These are phyloP conservation scores for Trididemnum miniatum DNA, from an alignment of 23 tunicate genomes.

Conservation along the genomic window DNA sequence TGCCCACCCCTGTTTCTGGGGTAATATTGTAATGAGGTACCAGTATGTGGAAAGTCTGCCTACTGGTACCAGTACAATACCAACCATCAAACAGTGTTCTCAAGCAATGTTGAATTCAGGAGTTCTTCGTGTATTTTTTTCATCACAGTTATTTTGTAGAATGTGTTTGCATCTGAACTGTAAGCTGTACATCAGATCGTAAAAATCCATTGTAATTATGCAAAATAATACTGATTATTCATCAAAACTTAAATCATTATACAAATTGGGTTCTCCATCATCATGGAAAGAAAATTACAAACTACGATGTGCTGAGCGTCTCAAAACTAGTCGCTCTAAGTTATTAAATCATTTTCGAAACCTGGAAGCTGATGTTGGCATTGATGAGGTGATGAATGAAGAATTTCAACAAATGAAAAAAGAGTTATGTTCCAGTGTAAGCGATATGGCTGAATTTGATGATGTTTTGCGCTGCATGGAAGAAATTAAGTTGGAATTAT, in stretches of 20 bases:
- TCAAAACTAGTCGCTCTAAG: slow-evolving; percentile 53
- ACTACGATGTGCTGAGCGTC: slow-evolving; percentile 53
- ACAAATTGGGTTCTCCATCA: slow-evolving; percentile 54
- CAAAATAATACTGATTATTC: too few relatives aligned
- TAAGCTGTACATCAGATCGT: too few relatives aligned
- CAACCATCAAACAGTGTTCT: too few relatives aligned
- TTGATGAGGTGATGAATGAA: slow-evolving; percentile 21
- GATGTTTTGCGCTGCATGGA: slow-evolving; percentile 48
- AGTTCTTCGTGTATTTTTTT: too few relatives aligned
- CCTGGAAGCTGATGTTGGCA: neutral
- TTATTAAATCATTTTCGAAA: slow-evolving; percentile 54
- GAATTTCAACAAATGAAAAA: slow-evolving; percentile 4
- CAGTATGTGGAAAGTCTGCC: too few relatives aligned
- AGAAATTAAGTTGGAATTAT: slow-evolving; percentile 51
- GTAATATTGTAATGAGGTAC: too few relatives aligned
- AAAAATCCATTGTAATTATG: too few relatives aligned
- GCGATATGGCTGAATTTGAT: slow-evolving; percentile 27
- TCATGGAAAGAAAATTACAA: slow-evolving; percentile 72
- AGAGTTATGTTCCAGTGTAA: neutral
- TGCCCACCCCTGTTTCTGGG: too few relatives aligned
- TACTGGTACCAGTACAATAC: too few relatives aligned
- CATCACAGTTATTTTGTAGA: too few relatives aligned
- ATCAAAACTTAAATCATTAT: slow-evolving; percentile 49
- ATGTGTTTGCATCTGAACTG: too few relatives aligned
- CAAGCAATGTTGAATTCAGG: too few relatives aligned